Evolutionary conservation across 2,113 vertebrate genomes (phyloP).

Genomic region (Campylomormyrus numenius): DNA sequence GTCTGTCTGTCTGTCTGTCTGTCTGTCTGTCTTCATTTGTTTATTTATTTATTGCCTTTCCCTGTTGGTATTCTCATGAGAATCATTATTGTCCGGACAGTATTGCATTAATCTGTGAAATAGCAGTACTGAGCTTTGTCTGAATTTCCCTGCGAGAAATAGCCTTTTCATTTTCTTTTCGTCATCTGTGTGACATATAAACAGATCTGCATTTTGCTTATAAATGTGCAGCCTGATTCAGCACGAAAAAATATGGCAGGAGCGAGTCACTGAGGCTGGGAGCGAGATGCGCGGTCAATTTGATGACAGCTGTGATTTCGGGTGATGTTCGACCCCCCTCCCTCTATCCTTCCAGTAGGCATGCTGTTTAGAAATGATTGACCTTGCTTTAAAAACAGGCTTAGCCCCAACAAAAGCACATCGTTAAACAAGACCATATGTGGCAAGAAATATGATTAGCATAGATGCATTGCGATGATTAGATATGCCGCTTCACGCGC

Average conservation of each 20-base stretch:
- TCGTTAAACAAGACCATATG: not conserved
- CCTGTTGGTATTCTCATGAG: not conserved
- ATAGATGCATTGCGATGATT: not conserved
- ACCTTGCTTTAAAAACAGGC: not conserved
- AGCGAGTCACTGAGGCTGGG: not conserved
- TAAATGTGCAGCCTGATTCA: not conserved
- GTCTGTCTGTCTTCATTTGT: not conserved
- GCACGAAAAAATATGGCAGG: not conserved
- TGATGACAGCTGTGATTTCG: not conserved
- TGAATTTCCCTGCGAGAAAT: not conserved
- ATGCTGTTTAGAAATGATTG: not conserved
- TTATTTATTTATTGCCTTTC: not conserved
- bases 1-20: too few species aligned
- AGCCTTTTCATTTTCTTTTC: not conserved
- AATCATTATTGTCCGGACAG: not conserved
- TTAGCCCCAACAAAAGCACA: not conserved
- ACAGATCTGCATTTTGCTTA: not conserved
- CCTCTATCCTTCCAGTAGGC: not conserved
- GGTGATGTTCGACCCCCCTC: not conserved
- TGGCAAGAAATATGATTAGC: not conserved
- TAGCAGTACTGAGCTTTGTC: not conserved
- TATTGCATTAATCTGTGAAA: not conserved
- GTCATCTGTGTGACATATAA: not conserved
- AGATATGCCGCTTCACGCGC: not conserved
- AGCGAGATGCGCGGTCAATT: not conserved